Conservation (phyloP, 1,140 invertebrate genomes). For the Eueides isabella region DNA sequence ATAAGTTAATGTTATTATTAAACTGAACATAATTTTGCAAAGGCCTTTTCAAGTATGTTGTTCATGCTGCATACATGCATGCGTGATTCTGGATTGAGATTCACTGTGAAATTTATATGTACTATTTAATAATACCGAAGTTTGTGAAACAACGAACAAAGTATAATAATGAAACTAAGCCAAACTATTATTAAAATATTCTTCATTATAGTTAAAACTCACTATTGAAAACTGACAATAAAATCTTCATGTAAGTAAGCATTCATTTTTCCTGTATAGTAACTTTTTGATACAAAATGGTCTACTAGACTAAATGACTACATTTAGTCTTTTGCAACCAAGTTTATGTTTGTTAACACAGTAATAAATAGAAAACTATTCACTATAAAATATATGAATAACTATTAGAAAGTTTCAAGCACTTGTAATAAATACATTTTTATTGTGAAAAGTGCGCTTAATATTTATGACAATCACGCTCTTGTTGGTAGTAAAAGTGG, state of each 20-base stretch:
- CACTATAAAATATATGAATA: not conserved
- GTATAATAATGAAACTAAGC: not conserved
- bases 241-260: not conserved
- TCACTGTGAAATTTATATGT: not conserved
- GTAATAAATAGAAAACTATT: not conserved
- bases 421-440: slow-evolving; percentile 10
- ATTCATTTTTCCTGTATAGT: not conserved
- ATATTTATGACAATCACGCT: slow-evolving; percentile 29
- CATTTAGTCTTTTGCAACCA: too few relatives aligned
- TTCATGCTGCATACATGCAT: too few relatives aligned
- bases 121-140: not conserved
- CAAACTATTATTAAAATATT: not conserved
- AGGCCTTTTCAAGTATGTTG: too few relatives aligned
- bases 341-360: too few relatives aligned
- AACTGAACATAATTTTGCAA: too few relatives aligned
- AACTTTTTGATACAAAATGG: too few relatives aligned
- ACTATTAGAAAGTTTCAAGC: not conserved
- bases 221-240: not conserved
- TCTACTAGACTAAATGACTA: too few relatives aligned
- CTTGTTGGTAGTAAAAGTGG: slow-evolving; percentile 25
- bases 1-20: too few relatives aligned
- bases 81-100: not conserved
- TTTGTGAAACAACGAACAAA: not conserved
- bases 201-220: not conserved
- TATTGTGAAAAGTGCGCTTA: slow-evolving; percentile 8